phyloP scores from a whole-genome alignment of 2,797 vertebrate genomes.

The Delichon dasypus region DNA sequence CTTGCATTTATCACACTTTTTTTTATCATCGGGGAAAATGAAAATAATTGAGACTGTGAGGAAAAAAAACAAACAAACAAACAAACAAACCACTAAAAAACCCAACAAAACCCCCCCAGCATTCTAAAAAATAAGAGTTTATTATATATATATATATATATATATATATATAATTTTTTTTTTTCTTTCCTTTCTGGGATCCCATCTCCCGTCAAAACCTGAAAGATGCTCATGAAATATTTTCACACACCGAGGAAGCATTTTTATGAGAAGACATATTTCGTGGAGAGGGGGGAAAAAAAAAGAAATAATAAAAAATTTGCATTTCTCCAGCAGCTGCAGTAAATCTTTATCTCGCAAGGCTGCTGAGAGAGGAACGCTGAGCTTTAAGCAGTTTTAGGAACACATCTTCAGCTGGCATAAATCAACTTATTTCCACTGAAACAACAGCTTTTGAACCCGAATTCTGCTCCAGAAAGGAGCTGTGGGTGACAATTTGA shows the following conservation, averaged over 20 bases:
- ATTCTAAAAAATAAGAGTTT: background rate
- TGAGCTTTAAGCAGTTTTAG: conserved; percentile 29
- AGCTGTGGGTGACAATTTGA: background rate
- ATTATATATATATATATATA: too few relatives aligned
- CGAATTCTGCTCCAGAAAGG: background rate
- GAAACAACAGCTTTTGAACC: background rate
- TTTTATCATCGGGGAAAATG: background rate
- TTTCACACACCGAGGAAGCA: background rate
- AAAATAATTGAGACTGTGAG: background rate
- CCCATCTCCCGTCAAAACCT: conserved; percentile 11
- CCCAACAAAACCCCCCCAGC: background rate
- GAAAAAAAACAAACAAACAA: background rate
- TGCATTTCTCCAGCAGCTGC: conserved; percentile 56
- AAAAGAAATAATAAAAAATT: background rate
- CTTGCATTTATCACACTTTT: background rate
- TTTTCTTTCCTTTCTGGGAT: background rate
- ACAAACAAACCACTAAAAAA: too few relatives aligned
- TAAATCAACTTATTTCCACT: conserved; percentile 6
- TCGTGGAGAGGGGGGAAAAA: background rate
- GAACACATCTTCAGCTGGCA: background rate
- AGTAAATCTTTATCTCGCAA: conserved; percentile 42
- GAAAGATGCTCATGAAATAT: conserved; percentile 43
- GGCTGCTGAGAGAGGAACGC: background rate
- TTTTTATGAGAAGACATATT: conserved; percentile 44
- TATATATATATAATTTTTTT: too few relatives aligned